These are phyloP conservation scores for Sander lucioperca DNA, from an alignment of 2,113 vertebrate species.

Conservation along the genomic window DNA sequence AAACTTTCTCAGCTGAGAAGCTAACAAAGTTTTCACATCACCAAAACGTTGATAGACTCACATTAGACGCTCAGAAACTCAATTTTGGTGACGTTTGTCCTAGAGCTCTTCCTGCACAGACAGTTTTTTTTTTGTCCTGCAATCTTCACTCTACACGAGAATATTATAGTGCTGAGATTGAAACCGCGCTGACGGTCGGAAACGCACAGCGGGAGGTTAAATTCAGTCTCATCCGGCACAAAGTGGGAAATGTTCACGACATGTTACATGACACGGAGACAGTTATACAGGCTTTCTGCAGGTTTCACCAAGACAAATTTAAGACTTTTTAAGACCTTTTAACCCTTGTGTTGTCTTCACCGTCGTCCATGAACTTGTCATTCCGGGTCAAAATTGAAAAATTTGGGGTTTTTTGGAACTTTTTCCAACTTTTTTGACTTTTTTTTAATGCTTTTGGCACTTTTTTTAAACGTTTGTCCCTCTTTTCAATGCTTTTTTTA, in stretches of 20 bases:
- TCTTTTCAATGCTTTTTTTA: no score
- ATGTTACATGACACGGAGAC: background rate
- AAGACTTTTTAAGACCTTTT: no score
- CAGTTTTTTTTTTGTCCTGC: background rate
- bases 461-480: no score
- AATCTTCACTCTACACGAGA: background rate
- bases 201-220: background rate
- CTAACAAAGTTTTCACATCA: constrained; percentile 11
- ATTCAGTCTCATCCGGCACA: background rate
- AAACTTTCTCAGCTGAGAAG: background rate
- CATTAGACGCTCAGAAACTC: background rate
- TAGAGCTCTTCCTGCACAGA: background rate
- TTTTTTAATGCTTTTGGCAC: no score
- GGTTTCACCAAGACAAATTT: no score
- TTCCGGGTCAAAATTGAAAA: no score
- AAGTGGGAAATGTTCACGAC: background rate
- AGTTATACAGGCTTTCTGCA: background rate
- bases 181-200: background rate
- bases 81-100: constrained; percentile 2
- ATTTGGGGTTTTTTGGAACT: no score
- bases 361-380: no score
- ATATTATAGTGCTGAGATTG: background rate
- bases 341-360: no score
- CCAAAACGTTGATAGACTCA: constrained; percentile 1
- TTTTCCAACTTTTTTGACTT: no score